Evolutionary conservation across 1,140 invertebrate genomes (phyloP), one percentile per base, ranked within the genome.

Genomic region (Panagrolaimus sp.): DNA sequence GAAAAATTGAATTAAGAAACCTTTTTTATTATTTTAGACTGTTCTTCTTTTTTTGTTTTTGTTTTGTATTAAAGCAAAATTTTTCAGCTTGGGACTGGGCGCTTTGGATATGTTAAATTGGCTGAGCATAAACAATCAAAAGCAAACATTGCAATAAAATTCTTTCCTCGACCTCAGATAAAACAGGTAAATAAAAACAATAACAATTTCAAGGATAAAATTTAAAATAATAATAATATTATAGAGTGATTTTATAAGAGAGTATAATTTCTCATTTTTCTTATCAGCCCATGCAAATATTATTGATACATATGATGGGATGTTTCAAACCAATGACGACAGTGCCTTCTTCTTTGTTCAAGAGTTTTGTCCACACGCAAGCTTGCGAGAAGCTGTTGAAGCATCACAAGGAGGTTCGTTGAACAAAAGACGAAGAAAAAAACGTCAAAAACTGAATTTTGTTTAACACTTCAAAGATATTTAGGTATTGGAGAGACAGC

Each of bases 181-280:
- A 82, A 82, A 64, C 76, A 81, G 73, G 78, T 78, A 65, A 3
- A 21, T 64, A 3, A n/a, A 43, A 43, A 7, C 10, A 38, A 5
- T 45, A 10, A 17, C 10, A 48, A 26, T 21, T 28, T 43, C 21
- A 66, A 38, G 47, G 24, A 26, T 14, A 17, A 63, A 52, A 44
- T 32, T 12, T 65, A 47, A 64, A 24, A n/a, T 9, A 73, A 26
- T 32, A 26, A 24, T 68, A 46, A 14, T 43, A 26, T 74, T 78
- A 47, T 63, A 79, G 78, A 65, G 63, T 12, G 87, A 88, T 76
- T 88, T 88, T 76, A 78, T 86, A 32, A 76, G 85, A 15, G 87
- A 88, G 73, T 87, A 87, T 78, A 85, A 90, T 87, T 70, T 87
- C 86, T 87, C 85, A 68, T 86, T 86, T 70, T 87, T 87, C 75